Percentiles rank a stretch among this genome's conserved stretches.
phyloP scores from a whole-genome alignment of 2,888 invertebrate genomes.

The Orthonevra nobilis region DNA sequence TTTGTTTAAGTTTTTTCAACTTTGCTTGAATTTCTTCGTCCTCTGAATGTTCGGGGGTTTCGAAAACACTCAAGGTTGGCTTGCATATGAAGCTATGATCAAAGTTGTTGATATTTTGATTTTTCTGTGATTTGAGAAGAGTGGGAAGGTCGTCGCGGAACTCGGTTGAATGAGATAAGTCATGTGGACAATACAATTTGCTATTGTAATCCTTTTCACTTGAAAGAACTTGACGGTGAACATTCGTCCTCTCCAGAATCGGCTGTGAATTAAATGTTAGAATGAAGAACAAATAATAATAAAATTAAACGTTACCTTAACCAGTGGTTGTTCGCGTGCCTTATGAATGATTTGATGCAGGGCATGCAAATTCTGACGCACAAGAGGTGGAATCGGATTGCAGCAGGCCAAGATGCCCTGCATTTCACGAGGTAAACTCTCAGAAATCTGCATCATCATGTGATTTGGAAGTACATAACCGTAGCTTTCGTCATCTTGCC shows the following conservation, averaged over 20 bases:
- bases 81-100: slow-evolving; percentile 36
- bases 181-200: slow-evolving; percentile 84
- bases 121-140: slow-evolving; percentile 75
- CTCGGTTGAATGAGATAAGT: slow-evolving; percentile 82
- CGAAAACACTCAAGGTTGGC: slow-evolving; percentile 75
- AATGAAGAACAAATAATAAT: neutral
- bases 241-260: slow-evolving; percentile 75
- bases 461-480: slow-evolving; percentile 97
- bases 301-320: slow-evolving; percentile 80
- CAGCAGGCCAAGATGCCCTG: slow-evolving; percentile 96
- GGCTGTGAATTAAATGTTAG: slow-evolving; percentile 76
- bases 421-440: slow-evolving; percentile 92
- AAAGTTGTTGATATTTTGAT: neutral
- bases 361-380: slow-evolving; percentile 81
- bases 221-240: slow-evolving; percentile 62
- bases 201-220: slow-evolving; percentile 80
- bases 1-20: slow-evolving; percentile 74
- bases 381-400: slow-evolving; percentile 92
- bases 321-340: slow-evolving; percentile 86
- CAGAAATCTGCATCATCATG: slow-evolving; percentile 94
- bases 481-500: slow-evolving; percentile 94
- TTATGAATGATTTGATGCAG: slow-evolving; percentile 85
- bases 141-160: slow-evolving; percentile 83
- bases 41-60: slow-evolving; percentile 73
- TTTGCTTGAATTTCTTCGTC: slow-evolving; percentile 55